phyloP scores from a whole-genome alignment of 2,113 vertebrate species.

The Centropus bengalensis region DNA sequence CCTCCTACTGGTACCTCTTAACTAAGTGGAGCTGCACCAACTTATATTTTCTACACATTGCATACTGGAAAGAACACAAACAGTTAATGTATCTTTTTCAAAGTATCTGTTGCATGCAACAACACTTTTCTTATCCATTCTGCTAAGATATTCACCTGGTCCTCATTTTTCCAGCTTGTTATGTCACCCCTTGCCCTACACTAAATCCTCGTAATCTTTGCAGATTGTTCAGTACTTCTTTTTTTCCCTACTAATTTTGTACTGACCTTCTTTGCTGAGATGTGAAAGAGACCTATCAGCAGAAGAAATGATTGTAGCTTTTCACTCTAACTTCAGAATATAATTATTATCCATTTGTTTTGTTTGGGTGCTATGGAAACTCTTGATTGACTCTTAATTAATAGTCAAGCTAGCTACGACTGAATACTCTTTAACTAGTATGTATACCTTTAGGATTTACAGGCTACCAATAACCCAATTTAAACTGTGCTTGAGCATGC shows the following conservation, averaged over 20 bases:
- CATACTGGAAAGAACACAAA: neutral
- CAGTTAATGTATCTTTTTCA: neutral
- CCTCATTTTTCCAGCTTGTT: neutral
- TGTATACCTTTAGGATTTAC: constrained; percentile 35
- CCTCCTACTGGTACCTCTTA: neutral
- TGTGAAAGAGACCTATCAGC: neutral
- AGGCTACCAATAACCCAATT: neutral
- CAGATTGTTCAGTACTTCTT: neutral
- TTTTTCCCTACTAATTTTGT: neutral
- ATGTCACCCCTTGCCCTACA: neutral
- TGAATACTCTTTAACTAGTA: neutral
- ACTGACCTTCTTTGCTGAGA: neutral
- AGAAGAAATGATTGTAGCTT: constrained; percentile 43
- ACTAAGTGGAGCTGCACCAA: neutral
- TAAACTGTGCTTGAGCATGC: neutral
- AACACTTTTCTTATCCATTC: neutral
- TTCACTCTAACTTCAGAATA: neutral
- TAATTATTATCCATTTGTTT: constrained; percentile 50
- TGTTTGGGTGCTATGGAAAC: constrained; percentile 44
- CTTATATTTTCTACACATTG: neutral
- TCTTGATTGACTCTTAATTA: constrained; percentile 73
- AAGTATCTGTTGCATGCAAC: neutral
- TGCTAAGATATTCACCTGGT: neutral
- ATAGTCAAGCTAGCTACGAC: constrained; percentile 12
- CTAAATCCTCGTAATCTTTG: neutral